These are phyloP conservation scores for Pholis gunnellus DNA, from an alignment of 2,113 vertebrate species.

Conservation along the genomic window DNA sequence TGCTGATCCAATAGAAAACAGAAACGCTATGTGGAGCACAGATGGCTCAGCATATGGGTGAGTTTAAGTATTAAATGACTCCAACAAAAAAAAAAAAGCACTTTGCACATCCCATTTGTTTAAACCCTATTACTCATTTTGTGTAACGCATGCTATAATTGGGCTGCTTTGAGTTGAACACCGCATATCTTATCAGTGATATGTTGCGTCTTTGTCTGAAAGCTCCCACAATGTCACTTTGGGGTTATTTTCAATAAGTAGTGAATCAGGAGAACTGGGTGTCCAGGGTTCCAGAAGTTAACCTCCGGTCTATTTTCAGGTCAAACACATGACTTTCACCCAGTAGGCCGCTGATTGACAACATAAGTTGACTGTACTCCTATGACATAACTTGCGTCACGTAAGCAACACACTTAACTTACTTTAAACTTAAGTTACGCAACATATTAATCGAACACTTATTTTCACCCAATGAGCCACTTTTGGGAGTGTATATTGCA, in stretches of 20 bases:
- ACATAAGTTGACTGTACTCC: too few relatives aligned
- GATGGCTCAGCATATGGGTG: slow-evolving; percentile 68
- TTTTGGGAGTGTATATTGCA: too few relatives aligned
- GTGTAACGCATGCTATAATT: neutral
- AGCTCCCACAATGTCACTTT: neutral
- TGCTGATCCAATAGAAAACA: slow-evolving; percentile 65
- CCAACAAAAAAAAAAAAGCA: neutral
- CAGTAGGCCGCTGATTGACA: too few relatives aligned
- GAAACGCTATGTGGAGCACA: slow-evolving; percentile 67
- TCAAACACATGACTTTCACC: too few relatives aligned
- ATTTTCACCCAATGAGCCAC: too few relatives aligned
- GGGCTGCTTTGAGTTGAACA: neutral
- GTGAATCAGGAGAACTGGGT: neutral
- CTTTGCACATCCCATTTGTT: slow-evolving; percentile 39
- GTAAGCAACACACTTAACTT: too few relatives aligned
- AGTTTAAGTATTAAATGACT: slow-evolving; percentile 57
- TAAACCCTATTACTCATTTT: slow-evolving; percentile 26
- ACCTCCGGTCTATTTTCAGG: too few relatives aligned
- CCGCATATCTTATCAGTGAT: neutral
- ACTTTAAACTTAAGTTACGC: too few relatives aligned
- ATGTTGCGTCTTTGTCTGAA: neutral
- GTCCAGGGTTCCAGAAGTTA: too few relatives aligned
- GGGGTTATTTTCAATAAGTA: neutral
- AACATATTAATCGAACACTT: too few relatives aligned
- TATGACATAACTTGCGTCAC: too few relatives aligned